A percentile compares a stretch with the other conserved stretches of the same genome.
Conservation (phyloP, 1,140 invertebrate genomes). For the Penaeus chinensis region DNA sequence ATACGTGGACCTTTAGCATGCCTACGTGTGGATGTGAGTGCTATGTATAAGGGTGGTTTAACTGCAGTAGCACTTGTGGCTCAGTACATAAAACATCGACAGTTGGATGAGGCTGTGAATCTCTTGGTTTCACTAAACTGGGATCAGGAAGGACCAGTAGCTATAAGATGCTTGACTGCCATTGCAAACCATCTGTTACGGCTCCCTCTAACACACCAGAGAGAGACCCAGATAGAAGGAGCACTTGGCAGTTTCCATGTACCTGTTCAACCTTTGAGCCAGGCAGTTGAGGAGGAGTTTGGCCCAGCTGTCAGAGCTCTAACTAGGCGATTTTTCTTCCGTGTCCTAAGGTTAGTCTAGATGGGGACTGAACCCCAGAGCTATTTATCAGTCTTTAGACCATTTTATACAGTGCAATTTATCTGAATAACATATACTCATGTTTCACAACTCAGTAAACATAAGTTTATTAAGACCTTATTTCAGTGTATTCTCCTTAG, state of each 20-base stretch:
- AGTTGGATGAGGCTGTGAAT: conserved; percentile 78
- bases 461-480: too few species aligned
- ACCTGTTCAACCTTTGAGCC: conserved; percentile 57
- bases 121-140: conserved; percentile 78
- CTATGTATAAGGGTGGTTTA: conserved; percentile 6
- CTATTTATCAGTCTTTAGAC: too few species aligned
- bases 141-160: conserved; percentile 77
- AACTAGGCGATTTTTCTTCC: conserved; percentile 83
- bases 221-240: conserved; percentile 69
- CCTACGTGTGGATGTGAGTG: conserved; percentile 45
- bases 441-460: too few species aligned
- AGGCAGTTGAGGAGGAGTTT: conserved; percentile 72
- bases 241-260: conserved; percentile 59
- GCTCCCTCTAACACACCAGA: conserved; percentile 75
- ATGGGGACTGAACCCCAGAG: too few species aligned
- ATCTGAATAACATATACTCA: too few species aligned
- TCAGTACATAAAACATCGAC: conserved; percentile 76
- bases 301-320: conserved; percentile 79
- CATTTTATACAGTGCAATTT: too few species aligned
- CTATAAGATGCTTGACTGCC: conserved; percentile 77
- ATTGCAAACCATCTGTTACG: conserved; percentile 80
- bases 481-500: too few species aligned
- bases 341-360: conserved; percentile 75
- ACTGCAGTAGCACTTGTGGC: conserved; percentile 72
- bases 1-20: conserved; percentile 57